Conservation (phyloP, 2,113 vertebrate species). For the Podarcis raffonei region DNA sequence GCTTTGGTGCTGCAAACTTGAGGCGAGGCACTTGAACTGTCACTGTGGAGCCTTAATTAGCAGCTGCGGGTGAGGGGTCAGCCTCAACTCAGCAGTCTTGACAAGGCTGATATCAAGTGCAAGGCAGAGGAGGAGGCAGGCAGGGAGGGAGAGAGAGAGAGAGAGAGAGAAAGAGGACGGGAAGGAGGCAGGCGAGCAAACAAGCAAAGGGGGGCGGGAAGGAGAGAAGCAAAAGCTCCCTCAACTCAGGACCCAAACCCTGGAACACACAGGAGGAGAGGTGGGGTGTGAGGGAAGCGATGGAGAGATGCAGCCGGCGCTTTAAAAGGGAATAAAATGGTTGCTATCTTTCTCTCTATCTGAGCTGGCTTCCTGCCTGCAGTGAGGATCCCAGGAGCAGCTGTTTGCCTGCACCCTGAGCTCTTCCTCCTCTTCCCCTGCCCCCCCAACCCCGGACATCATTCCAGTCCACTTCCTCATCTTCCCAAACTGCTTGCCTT, state of each 20-base stretch:
- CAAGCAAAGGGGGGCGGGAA: constrained; percentile 14
- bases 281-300: constrained; percentile 5
- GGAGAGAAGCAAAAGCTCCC: constrained; percentile 36
- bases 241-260: constrained; percentile 66
- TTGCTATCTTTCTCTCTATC: constrained; percentile 32
- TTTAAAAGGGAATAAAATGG: constrained; percentile 66
- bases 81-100: constrained; percentile 82
- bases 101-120: constrained; percentile 85
- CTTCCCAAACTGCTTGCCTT: no score
- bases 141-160: constrained; percentile 38
- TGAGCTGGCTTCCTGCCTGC: background rate
- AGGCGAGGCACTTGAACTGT: constrained; percentile 88
- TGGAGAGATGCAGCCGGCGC: constrained; percentile 36
- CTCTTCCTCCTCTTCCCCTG: background rate
- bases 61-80: constrained; percentile 87
- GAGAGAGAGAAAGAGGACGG: background rate
- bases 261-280: constrained; percentile 46
- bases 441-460: background rate
- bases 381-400: background rate
- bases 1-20: constrained; percentile 80
- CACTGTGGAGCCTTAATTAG: constrained; percentile 95
- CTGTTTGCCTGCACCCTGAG: constrained; percentile 1
- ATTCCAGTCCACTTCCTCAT: background rate
- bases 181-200: constrained; percentile 48
- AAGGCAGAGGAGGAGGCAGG: constrained; percentile 55